Evolutionary conservation across 2,797 vertebrate species (phyloP).

Genomic region (Darevskia mixta): DNA sequence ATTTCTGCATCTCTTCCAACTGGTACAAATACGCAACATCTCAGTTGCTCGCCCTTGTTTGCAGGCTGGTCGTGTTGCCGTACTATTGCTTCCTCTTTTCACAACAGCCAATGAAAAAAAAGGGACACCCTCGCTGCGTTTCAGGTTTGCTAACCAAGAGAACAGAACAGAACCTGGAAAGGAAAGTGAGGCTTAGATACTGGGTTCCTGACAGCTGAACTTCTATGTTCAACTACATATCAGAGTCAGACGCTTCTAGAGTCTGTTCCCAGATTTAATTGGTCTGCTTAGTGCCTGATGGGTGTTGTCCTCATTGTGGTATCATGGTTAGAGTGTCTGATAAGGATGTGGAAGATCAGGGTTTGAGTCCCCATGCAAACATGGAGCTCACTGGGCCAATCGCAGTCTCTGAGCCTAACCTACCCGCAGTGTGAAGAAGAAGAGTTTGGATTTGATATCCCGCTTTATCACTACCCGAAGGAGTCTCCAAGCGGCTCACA

Average conservation of each 20-base stretch:
- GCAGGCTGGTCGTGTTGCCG: background rate
- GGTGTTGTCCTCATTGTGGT: background rate
- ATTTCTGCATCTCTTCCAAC: background rate
- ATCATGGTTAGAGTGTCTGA: too few species aligned
- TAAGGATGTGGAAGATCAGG: too few species aligned
- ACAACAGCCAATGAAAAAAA: background rate
- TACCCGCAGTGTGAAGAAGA: too few species aligned
- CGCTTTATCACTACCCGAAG: too few species aligned
- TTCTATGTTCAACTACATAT: too few species aligned
- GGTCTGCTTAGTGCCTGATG: background rate
- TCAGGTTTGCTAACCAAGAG: background rate
- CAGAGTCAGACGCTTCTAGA: background rate
- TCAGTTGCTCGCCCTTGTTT: background rate
- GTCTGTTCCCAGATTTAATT: background rate
- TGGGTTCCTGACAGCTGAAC: too few species aligned
- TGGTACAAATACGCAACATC: background rate
- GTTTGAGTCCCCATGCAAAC: too few species aligned
- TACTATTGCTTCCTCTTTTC: background rate
- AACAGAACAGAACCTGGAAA: background rate
- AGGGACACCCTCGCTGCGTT: background rate
- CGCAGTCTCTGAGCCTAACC: too few species aligned
- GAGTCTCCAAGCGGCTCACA: too few species aligned
- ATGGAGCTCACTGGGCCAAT: too few species aligned
- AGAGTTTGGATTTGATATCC: too few species aligned
- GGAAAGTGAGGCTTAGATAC: background rate